Evolutionary conservation across 1,140 invertebrate genomes (phyloP).

Genomic region (Sitophilus oryzae): DNA sequence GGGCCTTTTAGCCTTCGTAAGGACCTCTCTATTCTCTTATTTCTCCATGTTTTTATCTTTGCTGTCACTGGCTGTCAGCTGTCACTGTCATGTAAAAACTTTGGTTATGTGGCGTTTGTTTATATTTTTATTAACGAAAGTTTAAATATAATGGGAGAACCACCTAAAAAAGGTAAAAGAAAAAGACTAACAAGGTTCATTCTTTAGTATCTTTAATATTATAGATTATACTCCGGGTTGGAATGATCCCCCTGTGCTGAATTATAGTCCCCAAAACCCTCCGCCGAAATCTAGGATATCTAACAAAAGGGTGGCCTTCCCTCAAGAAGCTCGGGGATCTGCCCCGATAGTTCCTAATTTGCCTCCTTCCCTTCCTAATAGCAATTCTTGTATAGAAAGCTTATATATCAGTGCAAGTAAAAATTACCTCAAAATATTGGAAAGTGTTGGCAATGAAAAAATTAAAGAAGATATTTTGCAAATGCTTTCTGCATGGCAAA

Average conservation of each 20-base stretch:
- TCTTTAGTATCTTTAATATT: background rate
- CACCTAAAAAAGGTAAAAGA: constrained; percentile 10
- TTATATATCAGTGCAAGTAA: constrained; percentile 16
- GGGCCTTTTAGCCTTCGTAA: too few relatives aligned
- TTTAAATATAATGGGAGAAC: constrained; percentile 8
- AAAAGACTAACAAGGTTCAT: background rate
- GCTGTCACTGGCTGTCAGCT: too few relatives aligned
- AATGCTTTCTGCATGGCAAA: constrained; percentile 21
- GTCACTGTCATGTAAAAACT: too few relatives aligned
- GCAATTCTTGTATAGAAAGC: constrained; percentile 10
- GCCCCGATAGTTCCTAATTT: background rate
- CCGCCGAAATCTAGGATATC: constrained; percentile 37
- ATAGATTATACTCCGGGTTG: constrained; percentile 30
- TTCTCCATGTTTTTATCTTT: too few relatives aligned
- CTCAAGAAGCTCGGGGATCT: constrained; percentile 13
- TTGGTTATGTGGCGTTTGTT: too few relatives aligned
- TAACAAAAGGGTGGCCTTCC: constrained; percentile 40
- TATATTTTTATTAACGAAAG: too few relatives aligned
- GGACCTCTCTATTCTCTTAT: too few relatives aligned
- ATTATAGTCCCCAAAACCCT: constrained; percentile 33
- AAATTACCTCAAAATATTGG: constrained; percentile 17
- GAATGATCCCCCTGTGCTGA: constrained; percentile 39
- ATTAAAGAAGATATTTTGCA: constrained; percentile 17
- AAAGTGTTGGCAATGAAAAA: constrained; percentile 7
- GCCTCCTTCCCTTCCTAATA: background rate